phyloP scores from a whole-genome alignment of 2,888 invertebrate genomes.

The Cephus nigrinus region DNA sequence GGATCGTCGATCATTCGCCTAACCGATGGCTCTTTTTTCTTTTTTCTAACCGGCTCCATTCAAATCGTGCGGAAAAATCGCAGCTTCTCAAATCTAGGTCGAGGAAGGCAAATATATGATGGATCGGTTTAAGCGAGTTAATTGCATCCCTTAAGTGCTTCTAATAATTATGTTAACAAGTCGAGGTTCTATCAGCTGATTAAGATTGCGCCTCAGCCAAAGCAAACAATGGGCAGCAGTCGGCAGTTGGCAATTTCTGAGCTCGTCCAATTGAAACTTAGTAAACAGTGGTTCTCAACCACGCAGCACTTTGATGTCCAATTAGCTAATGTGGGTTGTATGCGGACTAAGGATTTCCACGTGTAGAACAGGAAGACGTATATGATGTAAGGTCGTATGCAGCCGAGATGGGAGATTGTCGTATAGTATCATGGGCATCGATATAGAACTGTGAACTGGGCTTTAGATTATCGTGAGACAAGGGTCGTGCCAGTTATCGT shows the following conservation, averaged over 20 bases:
- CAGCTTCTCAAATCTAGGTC: background rate
- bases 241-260: conserved; percentile 17
- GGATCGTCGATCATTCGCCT: background rate
- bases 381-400: background rate
- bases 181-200: conserved; percentile 34
- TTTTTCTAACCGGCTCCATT: background rate
- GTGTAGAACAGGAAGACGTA: conserved; percentile 6
- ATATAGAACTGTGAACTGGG: background rate
- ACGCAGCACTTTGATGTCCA: conserved; percentile 24
- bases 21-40: background rate
- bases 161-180: conserved; percentile 35
- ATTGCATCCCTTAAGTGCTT: conserved; percentile 15
- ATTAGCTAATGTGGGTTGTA: conserved; percentile 40
- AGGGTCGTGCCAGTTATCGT: background rate
- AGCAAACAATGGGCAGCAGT: conserved; percentile 9
- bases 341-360: conserved; percentile 13
- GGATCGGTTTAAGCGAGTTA: background rate
- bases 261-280: conserved; percentile 38
- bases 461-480: background rate
- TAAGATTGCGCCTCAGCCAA: conserved; percentile 22
- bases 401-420: background rate
- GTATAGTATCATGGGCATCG: background rate
- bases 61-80: background rate
- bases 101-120: background rate
- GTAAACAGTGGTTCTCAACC: conserved; percentile 29